Conservation (phyloP, 2,888 invertebrate species). For the Volucella bombylans region DNA sequence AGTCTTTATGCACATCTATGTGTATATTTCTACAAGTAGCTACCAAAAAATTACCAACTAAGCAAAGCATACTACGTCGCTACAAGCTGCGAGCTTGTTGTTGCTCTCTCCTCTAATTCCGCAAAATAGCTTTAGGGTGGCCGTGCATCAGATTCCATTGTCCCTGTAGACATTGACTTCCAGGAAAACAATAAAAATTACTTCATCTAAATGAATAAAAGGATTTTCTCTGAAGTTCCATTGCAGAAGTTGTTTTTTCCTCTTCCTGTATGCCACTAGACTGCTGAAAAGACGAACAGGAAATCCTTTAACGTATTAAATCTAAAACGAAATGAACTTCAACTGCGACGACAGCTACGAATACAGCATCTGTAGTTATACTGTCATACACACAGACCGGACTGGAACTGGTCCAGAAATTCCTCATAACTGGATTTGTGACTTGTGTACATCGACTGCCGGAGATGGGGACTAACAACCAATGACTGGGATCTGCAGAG, state of each 20-base stretch:
- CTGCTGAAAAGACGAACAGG: conserved; percentile 30
- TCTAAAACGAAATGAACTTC: conserved; percentile 65
- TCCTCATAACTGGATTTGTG: conserved; percentile 20
- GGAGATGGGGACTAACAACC: background rate
- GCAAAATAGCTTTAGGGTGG: conserved; percentile 36
- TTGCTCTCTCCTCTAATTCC: conserved; percentile 56
- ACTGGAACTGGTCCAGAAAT: too few species aligned
- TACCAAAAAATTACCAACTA: conserved; percentile 25
- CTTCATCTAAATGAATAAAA: conserved; percentile 64
- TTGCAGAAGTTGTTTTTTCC: conserved; percentile 38
- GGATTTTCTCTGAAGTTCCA: conserved; percentile 60
- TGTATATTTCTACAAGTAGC: too few species aligned
- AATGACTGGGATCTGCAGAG: too few species aligned
- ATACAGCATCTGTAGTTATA: background rate
- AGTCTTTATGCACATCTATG: background rate
- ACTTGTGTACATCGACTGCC: background rate
- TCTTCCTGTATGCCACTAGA: conserved; percentile 7
- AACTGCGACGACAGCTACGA: conserved; percentile 14
- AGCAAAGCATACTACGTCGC: conserved; percentile 12
- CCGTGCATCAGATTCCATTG: conserved; percentile 58
- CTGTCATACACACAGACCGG: too few species aligned
- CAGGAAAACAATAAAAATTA: conserved; percentile 71
- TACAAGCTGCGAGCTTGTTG: conserved; percentile 40
- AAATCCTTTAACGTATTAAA: conserved; percentile 69
- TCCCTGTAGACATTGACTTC: conserved; percentile 62